Percentiles rank a stretch among this genome's conserved stretches.
These are phyloP conservation scores for Crypturellus tataupa DNA, from an alignment of 2,797 vertebrate species.

Conservation along the genomic window DNA sequence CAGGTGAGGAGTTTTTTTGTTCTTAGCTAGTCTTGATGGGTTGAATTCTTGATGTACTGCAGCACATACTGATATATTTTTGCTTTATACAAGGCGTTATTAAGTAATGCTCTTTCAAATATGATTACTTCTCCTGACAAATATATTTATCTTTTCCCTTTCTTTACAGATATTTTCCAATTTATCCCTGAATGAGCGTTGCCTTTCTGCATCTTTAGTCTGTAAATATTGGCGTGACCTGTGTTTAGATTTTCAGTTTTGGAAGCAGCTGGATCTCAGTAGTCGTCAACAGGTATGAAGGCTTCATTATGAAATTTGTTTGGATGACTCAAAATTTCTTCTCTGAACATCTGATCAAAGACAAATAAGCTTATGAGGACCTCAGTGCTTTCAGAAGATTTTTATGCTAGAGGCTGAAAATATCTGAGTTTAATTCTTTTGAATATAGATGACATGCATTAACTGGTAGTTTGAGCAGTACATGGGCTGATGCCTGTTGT, in stretches of 20 bases:
- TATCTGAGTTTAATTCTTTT: not conserved
- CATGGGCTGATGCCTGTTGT: not conserved
- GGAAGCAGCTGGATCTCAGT: constrained; percentile 98
- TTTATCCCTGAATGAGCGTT: constrained; percentile 95
- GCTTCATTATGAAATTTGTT: constrained; percentile 1
- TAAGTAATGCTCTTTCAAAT: constrained; percentile 7
- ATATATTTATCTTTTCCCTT: not conserved
- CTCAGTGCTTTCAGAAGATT: not conserved
- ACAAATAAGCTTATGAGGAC: not conserved
- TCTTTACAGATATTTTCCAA: constrained; percentile 93
- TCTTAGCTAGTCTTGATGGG: not conserved
- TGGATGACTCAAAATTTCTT: not conserved
- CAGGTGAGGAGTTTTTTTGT: not conserved
- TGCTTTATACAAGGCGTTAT: not conserved
- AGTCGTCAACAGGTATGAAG: constrained; percentile 93
- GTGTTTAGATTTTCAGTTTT: constrained; percentile 98
- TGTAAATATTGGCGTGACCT: constrained; percentile 99
- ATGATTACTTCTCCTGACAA: not conserved
- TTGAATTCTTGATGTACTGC: not conserved
- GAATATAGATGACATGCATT: not conserved
- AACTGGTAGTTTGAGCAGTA: too few species aligned
- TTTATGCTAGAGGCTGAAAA: not conserved
- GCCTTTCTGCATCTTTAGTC: constrained; percentile 94
- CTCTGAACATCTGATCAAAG: not conserved
- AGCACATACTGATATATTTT: not conserved